Percentiles rank a stretch among this genome's conserved stretches.
These are phyloP conservation scores for Drosophila tani DNA, from an alignment of 1,140 invertebrate species.

Conservation along the genomic window DNA sequence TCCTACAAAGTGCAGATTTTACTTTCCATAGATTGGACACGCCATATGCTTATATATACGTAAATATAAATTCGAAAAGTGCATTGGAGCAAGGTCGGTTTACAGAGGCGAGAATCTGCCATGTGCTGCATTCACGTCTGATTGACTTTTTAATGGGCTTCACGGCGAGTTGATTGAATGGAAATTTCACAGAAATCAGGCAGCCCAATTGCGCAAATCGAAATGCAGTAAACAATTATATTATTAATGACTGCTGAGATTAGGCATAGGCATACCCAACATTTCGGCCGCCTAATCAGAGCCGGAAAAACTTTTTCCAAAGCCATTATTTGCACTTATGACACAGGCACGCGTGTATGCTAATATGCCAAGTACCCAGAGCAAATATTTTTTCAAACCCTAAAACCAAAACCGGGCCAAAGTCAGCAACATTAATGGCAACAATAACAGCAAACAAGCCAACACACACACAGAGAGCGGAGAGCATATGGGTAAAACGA, in stretches of 20 bases:
- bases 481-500: constrained; percentile 43
- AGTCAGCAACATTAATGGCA: constrained; percentile 71
- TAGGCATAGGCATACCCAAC: constrained; percentile 1
- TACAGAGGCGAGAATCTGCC: constrained; percentile 16
- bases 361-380: constrained; percentile 44
- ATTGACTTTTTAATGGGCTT: constrained; percentile 73
- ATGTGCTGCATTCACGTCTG: constrained; percentile 48
- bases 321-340: constrained; percentile 36
- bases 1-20: constrained; percentile 22
- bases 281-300: constrained; percentile 27
- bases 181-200: constrained; percentile 60
- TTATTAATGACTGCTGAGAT: constrained; percentile 12
- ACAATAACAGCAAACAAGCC: constrained; percentile 31
- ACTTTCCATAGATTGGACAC: constrained; percentile 5
- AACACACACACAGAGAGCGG: not conserved
- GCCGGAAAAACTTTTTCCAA: constrained; percentile 14
- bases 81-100: constrained; percentile 33
- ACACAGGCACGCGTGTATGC: constrained; percentile 12
- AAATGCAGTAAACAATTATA: constrained; percentile 24
- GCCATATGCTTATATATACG: not conserved
- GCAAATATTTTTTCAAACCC: constrained; percentile 50
- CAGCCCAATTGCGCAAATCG: constrained; percentile 46
- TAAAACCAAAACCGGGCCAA: constrained; percentile 36
- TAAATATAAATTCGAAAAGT: constrained; percentile 4
- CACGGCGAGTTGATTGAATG: constrained; percentile 53